A percentile compares a stretch with the other conserved stretches of the same genome.
phyloP scores from a whole-genome alignment of 2,797 vertebrate species.

The Lacerta agilis region DNA sequence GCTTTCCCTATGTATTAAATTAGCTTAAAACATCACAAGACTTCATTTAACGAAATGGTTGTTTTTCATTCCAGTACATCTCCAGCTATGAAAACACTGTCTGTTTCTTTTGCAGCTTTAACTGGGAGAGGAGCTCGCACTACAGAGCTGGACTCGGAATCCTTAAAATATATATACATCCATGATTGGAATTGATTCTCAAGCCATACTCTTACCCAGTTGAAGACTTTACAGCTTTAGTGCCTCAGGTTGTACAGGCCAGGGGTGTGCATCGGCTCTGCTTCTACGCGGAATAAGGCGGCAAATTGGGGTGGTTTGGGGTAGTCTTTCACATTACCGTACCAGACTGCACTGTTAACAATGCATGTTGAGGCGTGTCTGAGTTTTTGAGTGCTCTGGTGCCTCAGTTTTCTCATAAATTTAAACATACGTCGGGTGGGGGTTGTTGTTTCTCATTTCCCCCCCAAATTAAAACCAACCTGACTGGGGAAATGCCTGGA shows the following conservation, averaged over 20 bases:
- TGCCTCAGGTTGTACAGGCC: not conserved
- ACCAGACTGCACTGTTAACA: no score
- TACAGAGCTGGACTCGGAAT: not conserved
- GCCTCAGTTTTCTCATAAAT: no score
- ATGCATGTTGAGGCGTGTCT: no score
- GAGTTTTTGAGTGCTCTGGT: no score
- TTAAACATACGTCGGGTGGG: no score
- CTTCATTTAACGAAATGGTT: slow-evolving; percentile 9
- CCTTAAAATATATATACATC: not conserved
- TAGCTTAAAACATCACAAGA: not conserved
- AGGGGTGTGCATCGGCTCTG: no score
- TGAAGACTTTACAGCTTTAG: not conserved
- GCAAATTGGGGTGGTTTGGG: no score
- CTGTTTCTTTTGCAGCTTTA: not conserved
- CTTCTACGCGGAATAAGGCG: no score
- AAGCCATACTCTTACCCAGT: not conserved
- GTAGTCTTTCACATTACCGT: no score
- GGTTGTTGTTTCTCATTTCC: no score
- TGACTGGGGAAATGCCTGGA: no score
- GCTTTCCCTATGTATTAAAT: slow-evolving; percentile 20
- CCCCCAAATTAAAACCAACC: no score
- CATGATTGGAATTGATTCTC: not conserved
- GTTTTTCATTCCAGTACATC: slow-evolving; percentile 17
- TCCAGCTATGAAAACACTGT: slow-evolving; percentile 24
- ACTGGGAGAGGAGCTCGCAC: slow-evolving; percentile 7